phyloP scores from a whole-genome alignment of 2,888 invertebrate species.

The Melipona beecheii region DNA sequence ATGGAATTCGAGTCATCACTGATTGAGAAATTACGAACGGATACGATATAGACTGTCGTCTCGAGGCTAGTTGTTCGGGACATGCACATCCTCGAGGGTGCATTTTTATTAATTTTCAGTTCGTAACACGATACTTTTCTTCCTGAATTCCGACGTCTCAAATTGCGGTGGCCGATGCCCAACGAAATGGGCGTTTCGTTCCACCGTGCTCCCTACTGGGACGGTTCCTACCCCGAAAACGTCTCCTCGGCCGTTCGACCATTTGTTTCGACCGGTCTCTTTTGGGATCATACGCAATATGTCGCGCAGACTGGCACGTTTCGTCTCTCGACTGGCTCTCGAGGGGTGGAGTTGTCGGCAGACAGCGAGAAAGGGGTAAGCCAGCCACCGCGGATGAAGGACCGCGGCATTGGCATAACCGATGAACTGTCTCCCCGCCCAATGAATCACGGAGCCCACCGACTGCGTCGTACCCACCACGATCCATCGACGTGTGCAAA shows the following conservation, averaged over 20 bases:
- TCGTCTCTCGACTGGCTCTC: slow-evolving; percentile 59
- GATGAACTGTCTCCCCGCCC: slow-evolving; percentile 72
- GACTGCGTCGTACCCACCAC: slow-evolving; percentile 46
- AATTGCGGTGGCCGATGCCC: no score
- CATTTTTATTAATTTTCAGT: no score
- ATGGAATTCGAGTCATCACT: no score
- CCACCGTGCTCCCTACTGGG: no score
- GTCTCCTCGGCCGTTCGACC: slow-evolving; percentile 55
- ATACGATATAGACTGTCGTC: no score
- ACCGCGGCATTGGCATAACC: slow-evolving; percentile 73
- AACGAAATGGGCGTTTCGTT: no score
- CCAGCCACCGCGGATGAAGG: slow-evolving; percentile 54
- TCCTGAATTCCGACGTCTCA: no score
- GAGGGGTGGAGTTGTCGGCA: slow-evolving; percentile 46
- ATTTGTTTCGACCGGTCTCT: slow-evolving; percentile 71
- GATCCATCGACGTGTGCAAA: slow-evolving; percentile 61
- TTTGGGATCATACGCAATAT: slow-evolving; percentile 70
- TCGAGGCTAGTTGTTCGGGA: no score
- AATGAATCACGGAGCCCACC: slow-evolving; percentile 74
- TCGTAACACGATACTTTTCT: no score
- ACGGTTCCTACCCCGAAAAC: slow-evolving; percentile 29
- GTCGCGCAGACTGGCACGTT: slow-evolving; percentile 68
- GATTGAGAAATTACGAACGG: no score
- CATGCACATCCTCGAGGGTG: no score
- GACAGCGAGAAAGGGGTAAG: slow-evolving; percentile 57